These are phyloP conservation scores for Drosophila obscura DNA, from an alignment of 1,140 invertebrate species.

Conservation along the genomic window DNA sequence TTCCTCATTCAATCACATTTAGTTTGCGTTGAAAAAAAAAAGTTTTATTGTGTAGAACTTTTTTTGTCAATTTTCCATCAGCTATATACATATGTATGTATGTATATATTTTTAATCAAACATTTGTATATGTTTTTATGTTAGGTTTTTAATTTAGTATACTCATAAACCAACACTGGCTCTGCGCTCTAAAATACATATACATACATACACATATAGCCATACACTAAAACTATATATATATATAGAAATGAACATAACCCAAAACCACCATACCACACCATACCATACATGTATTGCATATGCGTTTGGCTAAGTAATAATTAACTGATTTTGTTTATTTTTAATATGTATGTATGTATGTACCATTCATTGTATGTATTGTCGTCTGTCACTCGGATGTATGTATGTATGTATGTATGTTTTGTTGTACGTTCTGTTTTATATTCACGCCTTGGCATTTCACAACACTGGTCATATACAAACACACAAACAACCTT, in stretches of 20 bases:
- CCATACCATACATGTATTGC: neutral
- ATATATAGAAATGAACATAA: neutral
- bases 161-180: neutral
- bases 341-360: conserved; percentile 41
- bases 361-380: conserved; percentile 3
- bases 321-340: conserved; percentile 39
- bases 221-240: conserved; percentile 36
- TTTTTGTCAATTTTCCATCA: neutral
- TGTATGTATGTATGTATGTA: conserved; percentile 34
- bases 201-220: conserved; percentile 7
- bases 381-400: conserved; percentile 25
- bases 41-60: neutral
- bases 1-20: no score
- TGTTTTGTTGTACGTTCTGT: conserved; percentile 27
- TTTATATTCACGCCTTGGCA: conserved; percentile 27
- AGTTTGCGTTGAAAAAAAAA: neutral
- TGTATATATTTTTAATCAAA: conserved; percentile 7
- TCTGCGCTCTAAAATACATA: no score
- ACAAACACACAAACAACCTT: conserved; percentile 33
- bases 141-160: conserved; percentile 44
- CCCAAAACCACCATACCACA: neutral
- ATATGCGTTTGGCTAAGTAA: conserved; percentile 28
- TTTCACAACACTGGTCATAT: conserved; percentile 53
- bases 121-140: conserved; percentile 34
- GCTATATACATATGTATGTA: neutral